A percentile compares a stretch with the other conserved stretches of the same genome.
Conservation (phyloP, 1,140 invertebrate species). For the Drosophila truncata region DNA sequence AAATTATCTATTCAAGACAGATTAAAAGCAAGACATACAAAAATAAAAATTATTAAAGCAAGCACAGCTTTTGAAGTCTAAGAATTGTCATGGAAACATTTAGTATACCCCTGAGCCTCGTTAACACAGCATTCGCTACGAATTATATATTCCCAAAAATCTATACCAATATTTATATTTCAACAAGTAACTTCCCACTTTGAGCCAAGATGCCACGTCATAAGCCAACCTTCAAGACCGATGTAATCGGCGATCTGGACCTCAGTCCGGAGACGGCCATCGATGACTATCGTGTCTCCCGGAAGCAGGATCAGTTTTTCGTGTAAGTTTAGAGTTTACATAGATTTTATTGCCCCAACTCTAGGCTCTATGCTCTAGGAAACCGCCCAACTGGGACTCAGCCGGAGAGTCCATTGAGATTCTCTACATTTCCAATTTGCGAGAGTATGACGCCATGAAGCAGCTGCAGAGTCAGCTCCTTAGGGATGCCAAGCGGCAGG, state of each 20-base stretch:
- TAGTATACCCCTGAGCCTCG: background rate
- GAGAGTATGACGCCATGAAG: slow-evolving; percentile 69
- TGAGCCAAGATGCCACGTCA: slow-evolving; percentile 63
- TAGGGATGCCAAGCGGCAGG: slow-evolving; percentile 54
- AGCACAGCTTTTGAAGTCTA: slow-evolving; percentile 2
- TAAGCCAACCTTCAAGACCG: slow-evolving; percentile 70
- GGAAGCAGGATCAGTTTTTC: slow-evolving; percentile 67
- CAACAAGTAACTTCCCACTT: background rate
- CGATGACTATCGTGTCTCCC: slow-evolving; percentile 59
- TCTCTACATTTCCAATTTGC: slow-evolving; percentile 66
- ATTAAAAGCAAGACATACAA: background rate
- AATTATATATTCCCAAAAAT: background rate
- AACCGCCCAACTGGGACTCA: slow-evolving; percentile 75
- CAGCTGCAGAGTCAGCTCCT: slow-evolving; percentile 61
- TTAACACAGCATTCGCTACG: background rate
- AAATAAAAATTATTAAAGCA: background rate
- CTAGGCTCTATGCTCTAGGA: slow-evolving; percentile 29
- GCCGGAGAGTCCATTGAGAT: slow-evolving; percentile 70
- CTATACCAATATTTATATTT: background rate
- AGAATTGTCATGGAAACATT: background rate
- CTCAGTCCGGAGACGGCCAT: slow-evolving; percentile 67
- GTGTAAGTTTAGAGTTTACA: slow-evolving; percentile 43
- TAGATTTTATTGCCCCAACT: background rate
- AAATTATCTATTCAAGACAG: background rate
- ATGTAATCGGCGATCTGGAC: slow-evolving; percentile 74